Percentiles rank a stretch among this genome's conserved stretches.
phyloP scores from a whole-genome alignment of 23 tunicate genomes.

The Trididemnum miniatum region DNA sequence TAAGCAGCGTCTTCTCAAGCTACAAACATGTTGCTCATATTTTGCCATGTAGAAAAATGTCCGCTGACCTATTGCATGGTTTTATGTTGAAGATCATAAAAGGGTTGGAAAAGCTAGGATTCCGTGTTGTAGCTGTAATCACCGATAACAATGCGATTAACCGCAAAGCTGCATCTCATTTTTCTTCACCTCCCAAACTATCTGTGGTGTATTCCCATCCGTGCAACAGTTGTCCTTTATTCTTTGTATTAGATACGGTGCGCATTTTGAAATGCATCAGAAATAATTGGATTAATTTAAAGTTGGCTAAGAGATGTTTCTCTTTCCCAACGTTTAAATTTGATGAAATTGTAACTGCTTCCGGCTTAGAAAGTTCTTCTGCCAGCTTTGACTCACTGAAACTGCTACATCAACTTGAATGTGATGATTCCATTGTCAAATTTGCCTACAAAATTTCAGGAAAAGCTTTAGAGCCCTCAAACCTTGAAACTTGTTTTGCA shows the following conservation, averaged over 20 bases:
- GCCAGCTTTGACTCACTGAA: neutral
- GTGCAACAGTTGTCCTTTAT: too few species aligned
- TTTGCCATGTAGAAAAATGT: neutral
- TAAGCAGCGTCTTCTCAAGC: too few species aligned
- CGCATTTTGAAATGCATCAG: too few species aligned
- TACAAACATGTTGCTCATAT: neutral
- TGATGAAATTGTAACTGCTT: neutral
- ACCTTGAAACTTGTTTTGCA: neutral
- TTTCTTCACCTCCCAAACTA: too few species aligned
- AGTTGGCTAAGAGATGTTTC: neutral
- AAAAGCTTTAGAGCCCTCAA: slow-evolving; percentile 5
- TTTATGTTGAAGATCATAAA: neutral
- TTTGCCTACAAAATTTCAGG: neutral
- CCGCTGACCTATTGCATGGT: neutral
- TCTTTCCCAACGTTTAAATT: neutral
- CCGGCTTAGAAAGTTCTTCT: neutral
- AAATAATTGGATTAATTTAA: too few species aligned
- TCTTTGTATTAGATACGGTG: too few species aligned
- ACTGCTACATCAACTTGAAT: neutral
- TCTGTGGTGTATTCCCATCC: too few species aligned
- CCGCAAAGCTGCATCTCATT: too few species aligned
- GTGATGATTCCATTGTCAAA: neutral
- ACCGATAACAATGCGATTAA: too few species aligned
- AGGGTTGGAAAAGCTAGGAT: neutral
- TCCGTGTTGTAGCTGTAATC: too few species aligned